Percentiles rank a stretch among this genome's conserved stretches.
These are phyloP conservation scores for Trisateles emortualis DNA, from an alignment of 2,888 invertebrate genomes.

Conservation along the genomic window DNA sequence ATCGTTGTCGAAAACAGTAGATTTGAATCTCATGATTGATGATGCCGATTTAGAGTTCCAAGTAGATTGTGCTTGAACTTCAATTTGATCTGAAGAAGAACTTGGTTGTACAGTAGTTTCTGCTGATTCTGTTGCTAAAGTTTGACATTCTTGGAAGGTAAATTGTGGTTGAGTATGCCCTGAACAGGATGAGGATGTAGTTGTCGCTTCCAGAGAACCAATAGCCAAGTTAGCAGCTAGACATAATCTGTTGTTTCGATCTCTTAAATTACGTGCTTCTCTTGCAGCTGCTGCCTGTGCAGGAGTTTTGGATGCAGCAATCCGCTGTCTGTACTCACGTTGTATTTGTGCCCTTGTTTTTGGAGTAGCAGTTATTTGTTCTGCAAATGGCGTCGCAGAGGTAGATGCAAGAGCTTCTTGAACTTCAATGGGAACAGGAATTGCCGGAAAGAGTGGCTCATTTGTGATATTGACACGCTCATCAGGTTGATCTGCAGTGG, in stretches of 20 bases:
- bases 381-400: conserved; percentile 40
- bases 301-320: conserved; percentile 45
- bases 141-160: conserved; percentile 29
- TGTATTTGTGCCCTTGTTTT: conserved; percentile 42
- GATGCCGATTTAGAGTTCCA: conserved; percentile 49
- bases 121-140: conserved; percentile 17
- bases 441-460: conserved; percentile 42
- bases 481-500: conserved; percentile 37
- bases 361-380: conserved; percentile 32
- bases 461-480: conserved; percentile 41
- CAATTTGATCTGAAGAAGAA: no score
- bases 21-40: conserved; percentile 50
- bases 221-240: conserved; percentile 32
- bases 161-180: no score
- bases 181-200: conserved; percentile 39
- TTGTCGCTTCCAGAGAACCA: conserved; percentile 26
- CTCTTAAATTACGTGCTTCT: conserved; percentile 37
- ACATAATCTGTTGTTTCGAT: conserved; percentile 44
- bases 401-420: no score
- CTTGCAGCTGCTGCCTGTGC: conserved; percentile 42
- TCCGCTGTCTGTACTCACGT: conserved; percentile 36
- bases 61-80: no score
- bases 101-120: no score
- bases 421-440: no score
- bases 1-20: conserved; percentile 54